Base-by-base conservation (phyloP, 2,797 vertebrate genomes). In the Coranthus polyacanthus region DNA sequence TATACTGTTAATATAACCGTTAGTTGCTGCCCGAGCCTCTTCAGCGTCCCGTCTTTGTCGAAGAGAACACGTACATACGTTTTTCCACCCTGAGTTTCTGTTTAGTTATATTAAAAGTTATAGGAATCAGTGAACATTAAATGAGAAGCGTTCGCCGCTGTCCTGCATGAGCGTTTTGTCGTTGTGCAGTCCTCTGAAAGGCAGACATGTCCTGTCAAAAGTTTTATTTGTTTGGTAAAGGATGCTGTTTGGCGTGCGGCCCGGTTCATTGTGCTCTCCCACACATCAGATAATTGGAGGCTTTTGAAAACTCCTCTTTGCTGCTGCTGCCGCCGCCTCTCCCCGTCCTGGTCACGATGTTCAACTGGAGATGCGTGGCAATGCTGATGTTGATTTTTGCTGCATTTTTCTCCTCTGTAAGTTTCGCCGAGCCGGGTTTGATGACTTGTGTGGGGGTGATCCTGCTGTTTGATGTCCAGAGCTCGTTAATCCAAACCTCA, bases 401-500 rank as follows among this genome's bases (percentile, higher is more conserved):
- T n/a, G n/a, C 47, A 50, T 75, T 81, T 82, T 83, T 83, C 49
- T 72, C 64, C 5, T 57, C 81, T 68, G 81, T 84, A 82, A 85
- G 87, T 83, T 77, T 79, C 47, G 17, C 37, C 17, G 29, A 52
- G 74, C 24, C 10, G 21, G 60, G 75, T 70, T 83, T 79, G 81
- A 81, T 80, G 85, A 70, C 78, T 81, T 50, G 63, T 55, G 75
- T n/a, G 79, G 83, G 75, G 79, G 83, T 22, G 68, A 75, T 84
- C 68, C 77, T 57, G 63, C 78, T 68, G 82, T 90, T 89, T 90
- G 91, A 92, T 92, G 89, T 90, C 66, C 69, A 82, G 68, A 77
- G 78, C 88, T 90, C 85, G 73, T 92, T 92, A 91, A 90, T 91
- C 70, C 82, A 88, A 78, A 86, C 85, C 81, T 82, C 86, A 83